Conservation (phyloP, 2,888 invertebrate species). For the Orthonychiurus folsomi region DNA sequence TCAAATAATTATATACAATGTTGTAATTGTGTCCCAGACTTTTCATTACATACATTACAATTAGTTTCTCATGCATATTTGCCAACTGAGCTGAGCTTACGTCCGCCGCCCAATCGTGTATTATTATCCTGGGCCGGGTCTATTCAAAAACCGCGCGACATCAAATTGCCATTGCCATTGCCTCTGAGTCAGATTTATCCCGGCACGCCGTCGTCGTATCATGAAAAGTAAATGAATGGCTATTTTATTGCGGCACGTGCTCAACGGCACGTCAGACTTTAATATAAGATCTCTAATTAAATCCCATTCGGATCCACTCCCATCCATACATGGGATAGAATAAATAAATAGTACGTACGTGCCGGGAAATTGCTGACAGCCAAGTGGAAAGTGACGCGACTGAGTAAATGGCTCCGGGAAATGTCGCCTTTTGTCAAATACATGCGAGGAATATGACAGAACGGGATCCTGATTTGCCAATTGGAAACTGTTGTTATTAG, state of each 20-base stretch:
- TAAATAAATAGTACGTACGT: too few species aligned
- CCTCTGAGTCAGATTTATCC: too few species aligned
- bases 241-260: conserved; percentile 1
- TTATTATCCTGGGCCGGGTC: too few species aligned
- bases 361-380: not conserved
- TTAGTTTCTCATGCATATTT: too few species aligned
- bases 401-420: not conserved
- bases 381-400: not conserved
- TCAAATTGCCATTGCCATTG: not conserved
- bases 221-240: not conserved
- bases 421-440: not conserved
- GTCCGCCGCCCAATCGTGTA: too few species aligned
- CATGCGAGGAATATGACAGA: not conserved
- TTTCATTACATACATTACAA: too few species aligned
- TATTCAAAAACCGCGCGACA: too few species aligned
- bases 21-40: too few species aligned
- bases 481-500: not conserved
- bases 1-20: too few species aligned
- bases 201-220: not conserved
- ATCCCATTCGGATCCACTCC: not conserved
- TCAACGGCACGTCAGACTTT: not conserved
- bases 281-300: not conserved
- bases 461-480: not conserved
- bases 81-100: too few species aligned
- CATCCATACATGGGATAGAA: too few species aligned